Percentiles rank a stretch among this genome's conserved stretches.
phyloP scores from a whole-genome alignment of 2,113 vertebrate species.

The Macquaria ambigua region DNA sequence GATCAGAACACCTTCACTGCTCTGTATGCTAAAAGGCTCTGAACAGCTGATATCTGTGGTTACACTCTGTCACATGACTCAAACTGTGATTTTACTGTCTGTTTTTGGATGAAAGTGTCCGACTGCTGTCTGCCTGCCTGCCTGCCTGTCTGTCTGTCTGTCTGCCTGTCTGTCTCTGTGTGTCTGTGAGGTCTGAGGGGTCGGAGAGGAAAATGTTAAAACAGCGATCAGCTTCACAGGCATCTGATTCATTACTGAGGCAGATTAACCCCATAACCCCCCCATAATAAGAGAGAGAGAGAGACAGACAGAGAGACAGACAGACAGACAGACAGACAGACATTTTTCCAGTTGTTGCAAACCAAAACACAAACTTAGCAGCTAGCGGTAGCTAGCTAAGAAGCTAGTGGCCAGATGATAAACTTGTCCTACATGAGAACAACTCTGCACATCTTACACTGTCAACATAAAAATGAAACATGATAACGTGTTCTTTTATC shows the following conservation, averaged over 20 bases:
- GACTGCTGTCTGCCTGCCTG: background rate
- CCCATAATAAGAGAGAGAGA: background rate
- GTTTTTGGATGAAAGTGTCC: conserved; percentile 5
- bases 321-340: background rate
- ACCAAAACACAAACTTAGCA: background rate
- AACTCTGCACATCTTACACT: background rate
- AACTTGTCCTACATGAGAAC: background rate
- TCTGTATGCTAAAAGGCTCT: background rate
- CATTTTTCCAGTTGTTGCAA: background rate
- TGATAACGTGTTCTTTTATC: no score
- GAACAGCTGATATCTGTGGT: conserved; percentile 22
- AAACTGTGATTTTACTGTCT: conserved; percentile 21
- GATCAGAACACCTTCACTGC: background rate
- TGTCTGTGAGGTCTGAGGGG: conserved; percentile 4
- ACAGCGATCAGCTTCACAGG: background rate
- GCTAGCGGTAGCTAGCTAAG: no score
- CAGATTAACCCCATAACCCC: conserved; percentile 11
- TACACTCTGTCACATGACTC: conserved; percentile 10
- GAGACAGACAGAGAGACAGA: background rate
- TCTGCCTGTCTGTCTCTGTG: background rate
- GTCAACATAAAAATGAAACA: background rate
- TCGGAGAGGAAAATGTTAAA: conserved; percentile 10
- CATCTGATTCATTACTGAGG: background rate
- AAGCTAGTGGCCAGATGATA: no score
- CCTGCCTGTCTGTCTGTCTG: background rate